Conservation (phyloP, 2,797 vertebrate genomes). For the Amphiprion clarkii region DNA sequence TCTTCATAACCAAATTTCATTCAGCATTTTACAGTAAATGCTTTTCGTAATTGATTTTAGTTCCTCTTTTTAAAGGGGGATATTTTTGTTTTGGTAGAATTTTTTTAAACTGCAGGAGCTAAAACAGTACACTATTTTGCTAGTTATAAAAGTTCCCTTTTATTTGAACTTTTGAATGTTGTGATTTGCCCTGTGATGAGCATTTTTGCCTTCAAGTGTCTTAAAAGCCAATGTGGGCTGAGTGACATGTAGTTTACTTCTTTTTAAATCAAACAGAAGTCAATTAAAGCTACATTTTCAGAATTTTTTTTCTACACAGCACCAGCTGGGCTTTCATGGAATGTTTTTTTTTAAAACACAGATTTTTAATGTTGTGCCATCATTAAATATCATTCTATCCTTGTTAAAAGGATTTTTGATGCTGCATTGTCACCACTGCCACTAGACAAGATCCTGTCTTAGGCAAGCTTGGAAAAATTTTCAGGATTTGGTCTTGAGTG, state of each 20-base stretch:
- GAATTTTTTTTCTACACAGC: neutral
- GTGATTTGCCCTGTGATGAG: no score
- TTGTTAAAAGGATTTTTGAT: slow-evolving; percentile 18
- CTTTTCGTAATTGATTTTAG: no score
- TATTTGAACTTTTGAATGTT: no score
- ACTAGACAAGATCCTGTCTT: slow-evolving; percentile 14
- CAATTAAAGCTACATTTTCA: neutral
- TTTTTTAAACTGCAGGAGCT: no score
- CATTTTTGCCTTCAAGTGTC: neutral
- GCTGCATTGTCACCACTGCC: slow-evolving; percentile 10
- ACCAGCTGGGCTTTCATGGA: neutral
- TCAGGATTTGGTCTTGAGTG: slow-evolving; percentile 29
- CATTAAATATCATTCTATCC: slow-evolving; percentile 1
- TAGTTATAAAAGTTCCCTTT: no score
- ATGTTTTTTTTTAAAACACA: neutral
- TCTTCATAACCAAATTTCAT: no score
- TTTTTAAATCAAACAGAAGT: neutral
- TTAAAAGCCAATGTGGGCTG: neutral
- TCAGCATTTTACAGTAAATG: no score
- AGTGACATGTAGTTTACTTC: neutral
- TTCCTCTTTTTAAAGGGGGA: no score
- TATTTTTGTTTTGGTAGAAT: no score
- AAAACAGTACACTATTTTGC: no score
- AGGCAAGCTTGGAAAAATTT: slow-evolving; percentile 19
- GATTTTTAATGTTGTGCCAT: slow-evolving; percentile 5